A percentile compares a stretch with the other conserved stretches of the same genome.
Conservation (phyloP, 2,888 invertebrate genomes). For the Thereva unica region DNA sequence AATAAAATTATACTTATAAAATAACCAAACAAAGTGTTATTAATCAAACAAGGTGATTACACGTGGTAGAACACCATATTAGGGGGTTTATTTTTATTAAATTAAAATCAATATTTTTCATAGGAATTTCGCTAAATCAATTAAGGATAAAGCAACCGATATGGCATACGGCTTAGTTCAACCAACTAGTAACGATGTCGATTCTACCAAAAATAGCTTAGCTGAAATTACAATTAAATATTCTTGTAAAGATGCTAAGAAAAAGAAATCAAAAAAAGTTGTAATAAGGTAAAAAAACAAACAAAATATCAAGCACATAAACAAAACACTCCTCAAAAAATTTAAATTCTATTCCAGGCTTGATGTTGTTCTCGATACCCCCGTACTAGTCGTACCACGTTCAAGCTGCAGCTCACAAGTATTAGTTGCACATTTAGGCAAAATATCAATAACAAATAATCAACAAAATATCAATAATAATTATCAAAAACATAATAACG, state of each 20-base stretch:
- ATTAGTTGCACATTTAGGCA: slow-evolving; percentile 89
- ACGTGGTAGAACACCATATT: too few relatives aligned
- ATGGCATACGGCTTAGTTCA: slow-evolving; percentile 89
- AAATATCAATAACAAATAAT: slow-evolving; percentile 69
- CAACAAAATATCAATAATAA: slow-evolving; percentile 45
- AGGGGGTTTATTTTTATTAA: slow-evolving; percentile 33
- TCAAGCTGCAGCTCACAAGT: slow-evolving; percentile 78
- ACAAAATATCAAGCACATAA: neutral
- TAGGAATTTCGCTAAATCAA: slow-evolving; percentile 79
- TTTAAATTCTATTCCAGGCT: slow-evolving; percentile 58
- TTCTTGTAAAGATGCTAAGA: slow-evolving; percentile 12
- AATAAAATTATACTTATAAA: too few relatives aligned
- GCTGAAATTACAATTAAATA: slow-evolving; percentile 12
- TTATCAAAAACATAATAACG: neutral
- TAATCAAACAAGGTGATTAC: too few relatives aligned
- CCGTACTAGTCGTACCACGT: slow-evolving; percentile 86
- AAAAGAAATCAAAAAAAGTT: slow-evolving; percentile 14
- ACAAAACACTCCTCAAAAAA: neutral
- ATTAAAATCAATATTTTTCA: slow-evolving; percentile 28
- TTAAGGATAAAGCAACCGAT: slow-evolving; percentile 89
- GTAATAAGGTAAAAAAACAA: slow-evolving; percentile 8
- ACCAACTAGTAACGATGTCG: slow-evolving; percentile 59
- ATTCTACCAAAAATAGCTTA: slow-evolving; percentile 22
- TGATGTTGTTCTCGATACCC: slow-evolving; percentile 84
- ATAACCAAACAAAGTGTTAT: too few relatives aligned